Conservation (phyloP, 1,140 invertebrate genomes). For the Drosophila jambulina region DNA sequence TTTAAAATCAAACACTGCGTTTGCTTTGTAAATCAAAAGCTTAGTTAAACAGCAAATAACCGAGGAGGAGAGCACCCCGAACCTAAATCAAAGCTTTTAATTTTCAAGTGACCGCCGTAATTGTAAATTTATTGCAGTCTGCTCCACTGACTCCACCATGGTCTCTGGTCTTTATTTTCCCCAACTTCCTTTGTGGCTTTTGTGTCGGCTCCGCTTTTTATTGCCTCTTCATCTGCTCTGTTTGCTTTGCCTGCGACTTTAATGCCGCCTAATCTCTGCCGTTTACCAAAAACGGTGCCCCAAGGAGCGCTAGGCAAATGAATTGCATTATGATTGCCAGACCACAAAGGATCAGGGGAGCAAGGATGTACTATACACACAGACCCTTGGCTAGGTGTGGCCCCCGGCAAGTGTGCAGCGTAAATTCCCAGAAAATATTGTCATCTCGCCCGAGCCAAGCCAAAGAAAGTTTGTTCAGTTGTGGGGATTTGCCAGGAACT, state of each 20-base stretch:
- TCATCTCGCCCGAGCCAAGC: conserved; percentile 21
- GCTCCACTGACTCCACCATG: conserved; percentile 27
- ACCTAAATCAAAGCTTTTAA: conserved; percentile 32
- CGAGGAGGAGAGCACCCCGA: conserved; percentile 1
- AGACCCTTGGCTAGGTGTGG: conserved; percentile 11
- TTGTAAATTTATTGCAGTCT: conserved; percentile 73
- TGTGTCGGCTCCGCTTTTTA: conserved; percentile 69
- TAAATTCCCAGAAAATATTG: conserved; percentile 52
- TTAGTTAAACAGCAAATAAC: conserved; percentile 8
- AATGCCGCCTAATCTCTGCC: conserved; percentile 80
- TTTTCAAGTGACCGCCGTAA: conserved; percentile 55
- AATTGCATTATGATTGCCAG: conserved; percentile 78
- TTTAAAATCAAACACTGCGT: neutral
- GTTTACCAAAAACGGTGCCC: conserved; percentile 78
- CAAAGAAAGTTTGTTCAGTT: conserved; percentile 36
- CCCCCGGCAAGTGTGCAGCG: conserved; percentile 32
- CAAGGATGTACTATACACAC: neutral
- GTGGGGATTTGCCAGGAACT: conserved; percentile 3
- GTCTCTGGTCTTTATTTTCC: conserved; percentile 26
- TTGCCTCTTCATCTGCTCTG: conserved; percentile 54
- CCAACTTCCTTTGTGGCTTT: conserved; percentile 72
- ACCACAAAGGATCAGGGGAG: conserved; percentile 38
- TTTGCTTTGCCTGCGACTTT: conserved; percentile 68
- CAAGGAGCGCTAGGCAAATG: conserved; percentile 72
- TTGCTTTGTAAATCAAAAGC: neutral